A percentile compares a stretch with the other conserved stretches of the same genome.
These are phyloP conservation scores for Drosophila suzukii DNA, from an alignment of 1,140 invertebrate genomes.

Conservation along the genomic window DNA sequence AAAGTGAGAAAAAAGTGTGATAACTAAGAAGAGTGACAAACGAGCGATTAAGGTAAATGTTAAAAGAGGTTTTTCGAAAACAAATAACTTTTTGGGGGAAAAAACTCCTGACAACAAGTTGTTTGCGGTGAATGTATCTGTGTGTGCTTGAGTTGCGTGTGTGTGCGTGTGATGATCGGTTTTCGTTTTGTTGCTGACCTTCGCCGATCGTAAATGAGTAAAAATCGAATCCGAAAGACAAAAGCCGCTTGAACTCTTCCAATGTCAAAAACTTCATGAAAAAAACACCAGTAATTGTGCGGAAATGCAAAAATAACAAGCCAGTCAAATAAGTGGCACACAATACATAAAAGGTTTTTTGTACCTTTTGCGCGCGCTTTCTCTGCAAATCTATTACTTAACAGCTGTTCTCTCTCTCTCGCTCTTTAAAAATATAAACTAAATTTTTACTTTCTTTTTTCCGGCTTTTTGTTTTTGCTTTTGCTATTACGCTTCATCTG, in stretches of 20 bases:
- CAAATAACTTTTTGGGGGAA: not conserved
- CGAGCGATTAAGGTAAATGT: not conserved
- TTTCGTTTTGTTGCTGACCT: conserved; percentile 32
- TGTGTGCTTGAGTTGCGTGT: not conserved
- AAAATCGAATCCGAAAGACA: conserved; percentile 2
- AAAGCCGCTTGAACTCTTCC: conserved; percentile 66
- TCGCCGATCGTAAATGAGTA: conserved; percentile 24
- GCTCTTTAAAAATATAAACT: conserved; percentile 15
- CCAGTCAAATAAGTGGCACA: conserved; percentile 23
- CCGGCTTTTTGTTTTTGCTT: conserved; percentile 41
- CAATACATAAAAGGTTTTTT: conserved; percentile 13
- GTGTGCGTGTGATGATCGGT: not conserved
- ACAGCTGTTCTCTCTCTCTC: conserved; percentile 23
- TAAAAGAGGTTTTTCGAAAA: not conserved
- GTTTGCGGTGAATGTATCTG: conserved; percentile 3
- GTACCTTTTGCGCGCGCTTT: conserved; percentile 73
- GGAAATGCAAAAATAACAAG: conserved; percentile 31
- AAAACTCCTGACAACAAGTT: not conserved
- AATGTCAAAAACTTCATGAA: conserved; percentile 46
- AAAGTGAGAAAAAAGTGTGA: not conserved
- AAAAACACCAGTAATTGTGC: conserved; percentile 39
- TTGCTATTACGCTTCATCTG: conserved; percentile 55
- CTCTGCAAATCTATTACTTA: conserved; percentile 65
- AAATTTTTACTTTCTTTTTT: conserved; percentile 72
- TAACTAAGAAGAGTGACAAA: not conserved